These are phyloP conservation scores for Lasioglossum oenotherae DNA, from an alignment of 2,888 invertebrate species.

Conservation along the genomic window DNA sequence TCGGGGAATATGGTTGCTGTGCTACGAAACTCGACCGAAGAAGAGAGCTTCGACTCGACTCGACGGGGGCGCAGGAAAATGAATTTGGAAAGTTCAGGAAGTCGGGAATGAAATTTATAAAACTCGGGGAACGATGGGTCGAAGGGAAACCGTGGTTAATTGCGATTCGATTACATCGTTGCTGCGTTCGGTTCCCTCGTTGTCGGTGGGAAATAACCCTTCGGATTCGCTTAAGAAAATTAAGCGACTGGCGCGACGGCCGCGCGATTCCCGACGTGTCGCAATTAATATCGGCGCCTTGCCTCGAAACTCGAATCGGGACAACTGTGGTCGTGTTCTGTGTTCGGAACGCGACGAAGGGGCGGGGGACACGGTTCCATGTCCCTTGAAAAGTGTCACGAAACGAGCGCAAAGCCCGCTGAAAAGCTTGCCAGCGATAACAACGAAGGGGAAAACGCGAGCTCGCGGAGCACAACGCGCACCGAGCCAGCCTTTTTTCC, in stretches of 20 bases:
- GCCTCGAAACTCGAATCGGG: slow-evolving; percentile 32
- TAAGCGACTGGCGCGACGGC: not conserved
- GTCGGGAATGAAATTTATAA: slow-evolving; percentile 44
- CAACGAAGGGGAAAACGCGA: slow-evolving; percentile 66
- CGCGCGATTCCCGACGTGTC: slow-evolving; percentile 67
- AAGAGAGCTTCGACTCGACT: slow-evolving; percentile 1
- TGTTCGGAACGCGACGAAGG: slow-evolving; percentile 10
- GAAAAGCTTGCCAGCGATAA: slow-evolving; percentile 81
- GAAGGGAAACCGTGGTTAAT: slow-evolving; percentile 29
- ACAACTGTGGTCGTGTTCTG: slow-evolving; percentile 38
- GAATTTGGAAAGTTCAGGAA: slow-evolving; percentile 39
- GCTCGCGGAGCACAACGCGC: slow-evolving; percentile 43
- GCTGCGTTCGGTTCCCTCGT: not conserved
- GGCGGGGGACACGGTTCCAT: slow-evolving; percentile 64
- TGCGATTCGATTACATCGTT: slow-evolving; percentile 48
- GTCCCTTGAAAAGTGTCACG: slow-evolving; percentile 79
- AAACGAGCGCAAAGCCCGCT: slow-evolving; percentile 79
- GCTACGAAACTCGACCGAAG: slow-evolving; percentile 8
- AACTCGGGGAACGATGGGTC: slow-evolving; percentile 31
- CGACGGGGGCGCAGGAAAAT: slow-evolving; percentile 30
- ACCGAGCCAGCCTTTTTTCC: slow-evolving; percentile 50
- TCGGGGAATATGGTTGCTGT: not conserved
- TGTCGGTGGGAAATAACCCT: slow-evolving; percentile 24
- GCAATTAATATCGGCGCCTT: slow-evolving; percentile 54
- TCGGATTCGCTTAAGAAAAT: slow-evolving; percentile 55